Evolutionary conservation across 2,888 invertebrate genomes (phyloP).

Genomic region (Lasius fuliginosus): DNA sequence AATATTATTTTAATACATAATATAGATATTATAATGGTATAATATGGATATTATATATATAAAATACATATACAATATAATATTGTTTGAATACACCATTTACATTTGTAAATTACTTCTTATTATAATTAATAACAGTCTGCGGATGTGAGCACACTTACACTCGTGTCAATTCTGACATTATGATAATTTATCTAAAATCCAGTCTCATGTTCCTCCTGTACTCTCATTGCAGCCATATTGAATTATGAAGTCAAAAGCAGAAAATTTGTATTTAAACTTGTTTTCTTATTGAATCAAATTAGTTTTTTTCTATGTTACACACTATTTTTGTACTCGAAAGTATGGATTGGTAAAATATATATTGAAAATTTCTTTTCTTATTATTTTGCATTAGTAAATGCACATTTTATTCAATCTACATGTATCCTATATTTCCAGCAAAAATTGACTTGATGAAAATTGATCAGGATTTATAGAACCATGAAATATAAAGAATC

Average conservation of each 20-base stretch:
- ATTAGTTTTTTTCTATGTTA: background rate
- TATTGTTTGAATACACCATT: too few relatives aligned
- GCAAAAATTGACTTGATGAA: background rate
- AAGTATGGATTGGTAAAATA: background rate
- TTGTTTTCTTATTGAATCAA: background rate
- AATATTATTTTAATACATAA: too few relatives aligned
- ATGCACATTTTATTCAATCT: background rate
- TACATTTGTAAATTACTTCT: too few relatives aligned
- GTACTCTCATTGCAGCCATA: background rate
- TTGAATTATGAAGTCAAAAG: background rate
- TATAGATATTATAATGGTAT: too few relatives aligned
- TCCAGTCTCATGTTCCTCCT: too few relatives aligned
- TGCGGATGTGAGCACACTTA: too few relatives aligned
- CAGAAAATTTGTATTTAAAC: background rate
- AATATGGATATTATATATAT: too few relatives aligned
- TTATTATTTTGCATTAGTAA: background rate
- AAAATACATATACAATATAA: too few relatives aligned
- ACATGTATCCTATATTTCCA: background rate
- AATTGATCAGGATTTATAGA: background rate
- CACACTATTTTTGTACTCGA: background rate
- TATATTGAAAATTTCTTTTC: background rate
- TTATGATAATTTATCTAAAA: too few relatives aligned
- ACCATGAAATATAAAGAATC: background rate
- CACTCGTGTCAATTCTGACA: too few relatives aligned
- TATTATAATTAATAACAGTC: too few relatives aligned